Percentiles rank a stretch among this genome's conserved stretches.
Conservation (phyloP, 2,888 invertebrate genomes). For the Branchinecta sandiegonensis region DNA sequence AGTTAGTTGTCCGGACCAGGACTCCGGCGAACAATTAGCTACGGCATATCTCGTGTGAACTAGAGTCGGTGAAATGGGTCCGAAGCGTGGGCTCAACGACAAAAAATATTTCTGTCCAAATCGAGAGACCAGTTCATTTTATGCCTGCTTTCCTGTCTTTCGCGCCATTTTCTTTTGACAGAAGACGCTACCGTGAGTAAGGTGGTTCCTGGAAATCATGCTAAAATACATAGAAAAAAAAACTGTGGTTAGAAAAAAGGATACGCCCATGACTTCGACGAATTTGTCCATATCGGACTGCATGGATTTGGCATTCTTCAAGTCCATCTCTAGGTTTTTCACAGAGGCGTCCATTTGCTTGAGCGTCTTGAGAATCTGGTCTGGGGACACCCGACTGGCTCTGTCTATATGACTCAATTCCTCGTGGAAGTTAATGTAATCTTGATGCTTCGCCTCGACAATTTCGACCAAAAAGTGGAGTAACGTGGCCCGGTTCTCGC, state of each 20-base stretch:
- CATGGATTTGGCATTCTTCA: slow-evolving; percentile 67
- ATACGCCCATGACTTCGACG: slow-evolving; percentile 72
- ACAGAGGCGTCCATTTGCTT: slow-evolving; percentile 75
- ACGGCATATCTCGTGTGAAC: too few species aligned
- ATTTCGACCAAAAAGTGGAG: slow-evolving; percentile 80
- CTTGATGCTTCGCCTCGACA: slow-evolving; percentile 74
- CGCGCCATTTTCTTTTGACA: too few species aligned
- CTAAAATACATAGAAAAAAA: too few species aligned
- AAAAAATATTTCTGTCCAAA: too few species aligned
- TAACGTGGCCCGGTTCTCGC: slow-evolving; percentile 79
- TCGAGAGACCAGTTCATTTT: too few species aligned
- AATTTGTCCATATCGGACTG: slow-evolving; percentile 60
- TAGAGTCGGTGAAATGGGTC: too few species aligned
- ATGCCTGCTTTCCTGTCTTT: too few species aligned
- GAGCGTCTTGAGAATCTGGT: slow-evolving; percentile 60
- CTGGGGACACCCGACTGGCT: slow-evolving; percentile 70
- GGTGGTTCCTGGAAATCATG: too few species aligned
- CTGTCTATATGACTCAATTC: slow-evolving; percentile 80
- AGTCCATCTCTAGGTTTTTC: slow-evolving; percentile 73
- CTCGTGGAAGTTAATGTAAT: slow-evolving; percentile 62
- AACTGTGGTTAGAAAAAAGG: slow-evolving; percentile 35
- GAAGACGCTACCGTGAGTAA: too few species aligned
- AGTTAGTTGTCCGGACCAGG: too few species aligned
- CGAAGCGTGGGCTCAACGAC: too few species aligned
- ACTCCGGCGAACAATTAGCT: too few species aligned